phyloP scores from a whole-genome alignment of 2,888 invertebrate genomes.

The Hydriomena furcata region DNA sequence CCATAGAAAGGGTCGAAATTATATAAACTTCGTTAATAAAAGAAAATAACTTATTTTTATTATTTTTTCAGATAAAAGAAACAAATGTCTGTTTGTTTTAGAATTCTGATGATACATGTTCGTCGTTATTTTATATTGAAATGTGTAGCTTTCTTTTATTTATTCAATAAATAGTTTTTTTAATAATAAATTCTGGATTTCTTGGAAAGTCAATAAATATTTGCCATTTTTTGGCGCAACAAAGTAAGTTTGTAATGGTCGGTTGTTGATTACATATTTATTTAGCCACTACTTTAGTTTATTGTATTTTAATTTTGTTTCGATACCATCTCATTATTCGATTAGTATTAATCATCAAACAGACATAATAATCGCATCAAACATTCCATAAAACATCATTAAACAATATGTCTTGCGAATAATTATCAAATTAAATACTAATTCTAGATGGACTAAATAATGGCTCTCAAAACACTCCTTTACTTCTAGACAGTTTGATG shows the following conservation, averaged over 20 bases:
- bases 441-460: neutral
- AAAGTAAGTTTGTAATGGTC: no score
- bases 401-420: constrained; percentile 25
- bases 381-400: constrained; percentile 4
- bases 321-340: no score
- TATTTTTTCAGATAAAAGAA: constrained; percentile 39
- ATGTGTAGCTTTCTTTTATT: constrained; percentile 20
- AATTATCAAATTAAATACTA: constrained; percentile 25
- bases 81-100: constrained; percentile 30
- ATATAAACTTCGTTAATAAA: no score
- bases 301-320: no score
- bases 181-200: neutral
- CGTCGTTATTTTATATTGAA: constrained; percentile 19
- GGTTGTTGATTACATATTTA: no score
- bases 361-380: neutral
- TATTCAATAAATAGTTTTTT: neutral
- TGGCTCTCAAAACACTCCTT: no score
- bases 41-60: constrained; percentile 18
- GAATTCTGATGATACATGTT: constrained; percentile 23
- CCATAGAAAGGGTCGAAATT: neutral
- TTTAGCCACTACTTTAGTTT: no score
- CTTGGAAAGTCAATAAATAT: no score
- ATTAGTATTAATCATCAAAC: no score
- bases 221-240: no score
- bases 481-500: neutral